Evolutionary conservation across 1,140 invertebrate genomes (phyloP).

Genomic region (Coptotermes formosanus): DNA sequence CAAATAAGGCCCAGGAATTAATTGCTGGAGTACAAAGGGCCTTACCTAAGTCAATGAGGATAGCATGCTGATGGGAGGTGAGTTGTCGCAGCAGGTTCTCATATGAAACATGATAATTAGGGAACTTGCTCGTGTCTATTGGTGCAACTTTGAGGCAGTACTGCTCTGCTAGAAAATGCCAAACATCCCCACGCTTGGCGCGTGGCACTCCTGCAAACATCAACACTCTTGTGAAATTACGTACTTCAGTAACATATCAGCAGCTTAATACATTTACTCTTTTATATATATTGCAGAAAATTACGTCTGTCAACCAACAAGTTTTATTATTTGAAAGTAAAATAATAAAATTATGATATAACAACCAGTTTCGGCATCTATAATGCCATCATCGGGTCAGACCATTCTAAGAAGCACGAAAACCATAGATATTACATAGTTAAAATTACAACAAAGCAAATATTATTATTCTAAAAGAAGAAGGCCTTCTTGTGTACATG

Average conservation of each 20-base stretch:
- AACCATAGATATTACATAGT: too few relatives aligned
- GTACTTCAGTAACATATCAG: slow-evolving; percentile 19
- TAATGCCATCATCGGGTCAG: too few relatives aligned
- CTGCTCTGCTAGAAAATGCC: slow-evolving; percentile 85
- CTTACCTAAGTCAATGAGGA: slow-evolving; percentile 83
- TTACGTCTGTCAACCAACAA: too few relatives aligned
- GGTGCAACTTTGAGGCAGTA: slow-evolving; percentile 68
- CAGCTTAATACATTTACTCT: neutral
- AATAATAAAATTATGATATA: too few relatives aligned
- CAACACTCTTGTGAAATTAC: slow-evolving; percentile 6
- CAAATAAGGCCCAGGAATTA: too few relatives aligned
- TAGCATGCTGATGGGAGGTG: slow-evolving; percentile 93
- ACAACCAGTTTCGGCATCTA: too few relatives aligned
- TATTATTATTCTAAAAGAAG: too few relatives aligned
- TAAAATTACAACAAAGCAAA: too few relatives aligned
- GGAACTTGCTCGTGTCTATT: slow-evolving; percentile 65
- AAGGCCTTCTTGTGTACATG: too few relatives aligned
- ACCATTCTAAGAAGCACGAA: too few relatives aligned
- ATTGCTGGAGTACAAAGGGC: neutral
- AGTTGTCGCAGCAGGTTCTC: slow-evolving; percentile 79
- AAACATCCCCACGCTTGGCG: slow-evolving; percentile 83
- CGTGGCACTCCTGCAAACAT: slow-evolving; percentile 74
- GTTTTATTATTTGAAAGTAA: too few relatives aligned
- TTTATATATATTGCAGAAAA: too few relatives aligned
- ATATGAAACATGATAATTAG: slow-evolving; percentile 77